Evolutionary conservation across 2,797 vertebrate species (phyloP).

Genomic region (Acanthis flammea): DNA sequence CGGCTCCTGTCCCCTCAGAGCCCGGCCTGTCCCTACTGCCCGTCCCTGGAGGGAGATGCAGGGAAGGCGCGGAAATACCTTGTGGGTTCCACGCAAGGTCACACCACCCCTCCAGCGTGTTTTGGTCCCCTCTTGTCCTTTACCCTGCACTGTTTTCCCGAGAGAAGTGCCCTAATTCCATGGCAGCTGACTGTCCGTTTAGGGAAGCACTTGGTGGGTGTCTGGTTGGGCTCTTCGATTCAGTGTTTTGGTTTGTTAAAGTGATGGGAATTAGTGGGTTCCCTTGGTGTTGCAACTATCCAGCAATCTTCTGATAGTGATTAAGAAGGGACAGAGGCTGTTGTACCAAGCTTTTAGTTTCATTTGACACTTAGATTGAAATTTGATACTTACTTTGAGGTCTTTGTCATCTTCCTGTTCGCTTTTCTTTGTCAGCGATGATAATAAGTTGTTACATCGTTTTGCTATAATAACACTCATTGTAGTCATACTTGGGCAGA

Average conservation of each 20-base stretch:
- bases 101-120: accelerated
- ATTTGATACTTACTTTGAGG: neutral
- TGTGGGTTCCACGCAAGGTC: neutral
- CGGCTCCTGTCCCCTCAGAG: neutral
- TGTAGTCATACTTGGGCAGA: neutral
- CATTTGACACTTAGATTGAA: neutral
- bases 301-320: no score
- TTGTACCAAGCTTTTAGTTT: neutral
- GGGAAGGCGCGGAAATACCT: neutral
- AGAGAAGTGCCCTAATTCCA: neutral
- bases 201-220: neutral
- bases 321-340: neutral
- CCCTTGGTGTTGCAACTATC: neutral
- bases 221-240: neutral
- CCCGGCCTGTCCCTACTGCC: neutral
- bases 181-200: neutral
- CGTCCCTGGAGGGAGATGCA: accelerated
- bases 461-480: neutral
- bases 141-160: neutral
- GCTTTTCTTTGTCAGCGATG: neutral
- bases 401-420: neutral
- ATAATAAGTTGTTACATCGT: neutral
- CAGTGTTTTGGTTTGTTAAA: neutral
- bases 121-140: neutral
- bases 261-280: neutral